Percentiles rank a stretch among this genome's conserved stretches.
Evolutionary conservation across 1,140 invertebrate genomes (phyloP).

Genomic region (Camponotus vicinus): DNA sequence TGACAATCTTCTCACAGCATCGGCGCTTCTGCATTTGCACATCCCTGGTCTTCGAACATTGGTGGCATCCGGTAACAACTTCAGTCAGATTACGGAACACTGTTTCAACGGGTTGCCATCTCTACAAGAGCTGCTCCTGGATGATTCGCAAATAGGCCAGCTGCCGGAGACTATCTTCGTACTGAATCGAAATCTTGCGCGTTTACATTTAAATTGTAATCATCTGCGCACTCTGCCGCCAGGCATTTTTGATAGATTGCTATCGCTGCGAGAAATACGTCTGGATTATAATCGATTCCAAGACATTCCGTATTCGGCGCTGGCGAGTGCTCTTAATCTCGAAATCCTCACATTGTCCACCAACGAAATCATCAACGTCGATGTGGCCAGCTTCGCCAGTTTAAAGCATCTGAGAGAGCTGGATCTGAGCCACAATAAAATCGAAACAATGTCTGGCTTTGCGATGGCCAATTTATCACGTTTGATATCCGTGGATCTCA

Average conservation of each 20-base stretch:
- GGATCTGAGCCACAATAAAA: conserved; percentile 91
- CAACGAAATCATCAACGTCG: conserved; percentile 91
- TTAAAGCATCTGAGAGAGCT: conserved; percentile 91
- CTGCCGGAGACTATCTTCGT: conserved; percentile 90
- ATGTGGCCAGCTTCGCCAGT: conserved; percentile 91
- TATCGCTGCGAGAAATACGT: conserved; percentile 91
- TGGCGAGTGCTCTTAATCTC: conserved; percentile 91
- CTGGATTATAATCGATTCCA: conserved; percentile 91
- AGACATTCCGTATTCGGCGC: conserved; percentile 91
- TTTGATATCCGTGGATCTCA: conserved; percentile 91
- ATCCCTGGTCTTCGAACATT: conserved; percentile 91
- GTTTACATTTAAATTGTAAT: conserved; percentile 91
- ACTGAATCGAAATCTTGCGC: conserved; percentile 91
- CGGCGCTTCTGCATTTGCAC: conserved; percentile 89
- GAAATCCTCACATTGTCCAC: conserved; percentile 91
- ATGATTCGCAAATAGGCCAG: conserved; percentile 89
- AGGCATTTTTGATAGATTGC: conserved; percentile 89
- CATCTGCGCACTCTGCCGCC: conserved; percentile 88
- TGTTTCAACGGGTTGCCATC: conserved; percentile 91
- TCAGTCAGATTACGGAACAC: conserved; percentile 89
- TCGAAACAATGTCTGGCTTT: conserved; percentile 92
- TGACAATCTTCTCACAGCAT: conserved; percentile 90
- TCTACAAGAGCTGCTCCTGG: conserved; percentile 90
- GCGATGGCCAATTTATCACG: conserved; percentile 91
- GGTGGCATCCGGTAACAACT: conserved; percentile 92